Evolutionary conservation across 2,113 vertebrate genomes (phyloP).

Genomic region (Egretta garzetta): DNA sequence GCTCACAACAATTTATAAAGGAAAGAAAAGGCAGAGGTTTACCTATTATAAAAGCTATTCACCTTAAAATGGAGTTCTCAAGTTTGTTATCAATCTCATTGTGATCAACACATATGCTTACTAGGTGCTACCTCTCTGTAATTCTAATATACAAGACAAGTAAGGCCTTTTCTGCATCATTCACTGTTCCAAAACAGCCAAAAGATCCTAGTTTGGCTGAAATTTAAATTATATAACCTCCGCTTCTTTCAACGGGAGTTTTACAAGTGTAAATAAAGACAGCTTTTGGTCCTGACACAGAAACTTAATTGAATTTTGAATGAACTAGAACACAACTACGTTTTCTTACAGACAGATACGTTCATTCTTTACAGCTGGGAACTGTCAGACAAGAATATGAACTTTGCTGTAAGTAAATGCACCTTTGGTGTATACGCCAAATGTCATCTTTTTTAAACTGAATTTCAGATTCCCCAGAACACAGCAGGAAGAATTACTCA

Average conservation of each 20-base stretch:
- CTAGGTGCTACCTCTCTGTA: not conserved
- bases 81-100: not conserved
- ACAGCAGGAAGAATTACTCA: not conserved
- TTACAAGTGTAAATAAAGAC: conserved; percentile 19
- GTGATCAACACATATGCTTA: not conserved
- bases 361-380: not conserved
- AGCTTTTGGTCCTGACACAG: not conserved
- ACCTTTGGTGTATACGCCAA: not conserved
- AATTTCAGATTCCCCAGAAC: not conserved
- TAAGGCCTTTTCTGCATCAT: not conserved
- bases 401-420: not conserved
- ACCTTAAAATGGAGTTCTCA: not conserved
- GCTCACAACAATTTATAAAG: not conserved
- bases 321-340: not conserved
- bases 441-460: not conserved
- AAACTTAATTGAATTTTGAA: conserved; percentile 17
- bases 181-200: not conserved
- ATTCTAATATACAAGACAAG: not conserved
- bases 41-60: not conserved
- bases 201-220: conserved; percentile 5
- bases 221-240: conserved; percentile 29
- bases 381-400: not conserved
- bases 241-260: not conserved
- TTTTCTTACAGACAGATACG: not conserved
- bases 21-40: not conserved